Conservation (phyloP, 2,888 invertebrate genomes). For the Crocallis elinguaria region DNA sequence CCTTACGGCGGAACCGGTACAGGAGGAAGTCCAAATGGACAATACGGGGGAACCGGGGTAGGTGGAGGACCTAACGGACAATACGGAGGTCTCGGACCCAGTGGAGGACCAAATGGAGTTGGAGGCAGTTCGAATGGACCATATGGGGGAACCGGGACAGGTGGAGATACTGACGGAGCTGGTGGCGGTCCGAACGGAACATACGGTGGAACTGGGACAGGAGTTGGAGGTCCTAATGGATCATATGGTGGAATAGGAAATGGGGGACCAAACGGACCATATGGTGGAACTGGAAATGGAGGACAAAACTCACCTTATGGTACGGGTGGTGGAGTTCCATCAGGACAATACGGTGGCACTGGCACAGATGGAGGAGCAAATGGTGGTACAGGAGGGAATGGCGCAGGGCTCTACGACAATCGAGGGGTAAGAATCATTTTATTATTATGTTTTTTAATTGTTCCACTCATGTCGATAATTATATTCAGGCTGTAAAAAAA, state of each 20-base stretch:
- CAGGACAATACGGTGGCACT: slow-evolving; percentile 5
- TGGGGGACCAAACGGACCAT: slow-evolving; percentile 8
- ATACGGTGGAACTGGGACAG: slow-evolving; percentile 19
- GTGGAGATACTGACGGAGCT: slow-evolving; percentile 11
- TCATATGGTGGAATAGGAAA: slow-evolving; percentile 7
- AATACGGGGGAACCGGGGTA: slow-evolving; percentile 17
- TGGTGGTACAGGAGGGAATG: neutral
- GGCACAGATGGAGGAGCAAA: slow-evolving; percentile 17
- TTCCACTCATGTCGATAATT: too few species aligned
- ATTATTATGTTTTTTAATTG: neutral
- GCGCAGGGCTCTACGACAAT: slow-evolving; percentile 20
- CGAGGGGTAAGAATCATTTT: slow-evolving; percentile 47
- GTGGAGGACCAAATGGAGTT: slow-evolving; percentile 9
- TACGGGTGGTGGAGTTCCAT: neutral
- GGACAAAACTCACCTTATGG: neutral
- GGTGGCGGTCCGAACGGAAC: slow-evolving; percentile 23
- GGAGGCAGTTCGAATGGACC: neutral
- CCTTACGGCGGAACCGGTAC: slow-evolving; percentile 1
- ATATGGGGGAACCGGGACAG: neutral
- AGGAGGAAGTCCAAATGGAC: slow-evolving; percentile 23
- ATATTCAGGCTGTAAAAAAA: too few species aligned
- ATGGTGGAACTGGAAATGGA: slow-evolving; percentile 9
- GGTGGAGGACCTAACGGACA: slow-evolving; percentile 19
- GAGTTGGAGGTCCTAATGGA: slow-evolving; percentile 13
- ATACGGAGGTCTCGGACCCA: slow-evolving; percentile 12